Evolutionary conservation across 1,140 invertebrate species (phyloP).

Genomic region (Leptestheria dahalacensis): DNA sequence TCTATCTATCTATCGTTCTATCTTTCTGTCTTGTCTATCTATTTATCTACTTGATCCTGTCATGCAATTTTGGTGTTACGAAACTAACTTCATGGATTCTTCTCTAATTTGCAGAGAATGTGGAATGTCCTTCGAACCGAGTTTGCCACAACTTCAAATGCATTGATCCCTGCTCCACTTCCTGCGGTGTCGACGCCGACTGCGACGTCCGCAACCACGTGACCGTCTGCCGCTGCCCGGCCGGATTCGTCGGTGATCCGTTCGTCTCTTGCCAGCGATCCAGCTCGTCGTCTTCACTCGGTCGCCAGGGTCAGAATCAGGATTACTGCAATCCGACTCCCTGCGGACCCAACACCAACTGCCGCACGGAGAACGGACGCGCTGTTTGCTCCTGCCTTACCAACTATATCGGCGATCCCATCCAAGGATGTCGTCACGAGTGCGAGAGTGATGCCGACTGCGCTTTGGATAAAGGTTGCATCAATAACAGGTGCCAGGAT

Average conservation of each 20-base stretch:
- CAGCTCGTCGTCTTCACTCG: neutral
- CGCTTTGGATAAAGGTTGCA: conserved; percentile 22
- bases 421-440: conserved; percentile 55
- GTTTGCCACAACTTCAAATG: conserved; percentile 34
- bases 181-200: conserved; percentile 31
- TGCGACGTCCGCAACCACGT: conserved; percentile 32
- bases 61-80: too few species aligned
- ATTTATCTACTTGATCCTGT: too few species aligned
- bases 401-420: conserved; percentile 52
- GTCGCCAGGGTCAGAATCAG: conserved; percentile 18
- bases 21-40: too few species aligned
- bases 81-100: conserved; percentile 11
- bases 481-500: conserved; percentile 16
- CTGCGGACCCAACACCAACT: conserved; percentile 61
- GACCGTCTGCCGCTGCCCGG: conserved; percentile 26
- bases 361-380: conserved; percentile 53
- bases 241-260: conserved; percentile 34
- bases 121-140: conserved; percentile 30
- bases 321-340: conserved; percentile 62
- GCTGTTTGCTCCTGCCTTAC: conserved; percentile 58
- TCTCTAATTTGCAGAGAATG: conserved; percentile 24
- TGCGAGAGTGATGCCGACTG: conserved; percentile 63
- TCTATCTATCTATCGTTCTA: too few species aligned
- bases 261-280: conserved; percentile 36
- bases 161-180: conserved; percentile 27